Percentiles rank a stretch among this genome's conserved stretches.
Evolutionary conservation across 2,888 invertebrate genomes (phyloP).

Genomic region (Eupithecia insigniata): DNA sequence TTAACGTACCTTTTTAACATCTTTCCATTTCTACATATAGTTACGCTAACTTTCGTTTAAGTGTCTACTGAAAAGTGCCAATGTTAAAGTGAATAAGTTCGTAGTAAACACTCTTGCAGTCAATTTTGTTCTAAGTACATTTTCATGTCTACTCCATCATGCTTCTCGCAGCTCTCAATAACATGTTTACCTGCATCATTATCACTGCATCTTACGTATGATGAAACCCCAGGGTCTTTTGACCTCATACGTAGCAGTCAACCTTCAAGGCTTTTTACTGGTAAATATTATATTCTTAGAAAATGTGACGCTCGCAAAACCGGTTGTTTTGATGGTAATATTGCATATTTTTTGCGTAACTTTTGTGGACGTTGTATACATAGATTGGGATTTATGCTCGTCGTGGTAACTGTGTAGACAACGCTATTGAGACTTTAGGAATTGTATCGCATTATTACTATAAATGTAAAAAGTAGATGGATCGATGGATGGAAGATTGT

Average conservation of each 20-base stretch:
- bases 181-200: conserved; percentile 15
- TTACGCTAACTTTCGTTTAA: background rate
- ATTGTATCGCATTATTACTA: background rate
- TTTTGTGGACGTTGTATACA: background rate
- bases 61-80: background rate
- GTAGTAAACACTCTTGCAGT: background rate
- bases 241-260: conserved; percentile 17
- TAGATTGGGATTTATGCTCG: background rate
- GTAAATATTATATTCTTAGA: conserved; percentile 9
- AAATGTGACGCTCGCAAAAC: conserved; percentile 11
- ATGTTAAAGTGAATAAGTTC: background rate
- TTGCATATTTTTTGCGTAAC: conserved; percentile 7
- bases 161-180: background rate
- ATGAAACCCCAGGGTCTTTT: conserved; percentile 19
- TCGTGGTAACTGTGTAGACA: background rate
- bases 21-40: no score
- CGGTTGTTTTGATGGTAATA: conserved; percentile 5
- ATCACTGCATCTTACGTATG: conserved; percentile 24
- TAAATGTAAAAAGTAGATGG: no score
- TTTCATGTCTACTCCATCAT: background rate
- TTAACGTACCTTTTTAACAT: no score
- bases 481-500: no score
- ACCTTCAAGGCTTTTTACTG: conserved; percentile 16
- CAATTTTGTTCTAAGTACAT: background rate
- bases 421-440: background rate